Base-by-base conservation (phyloP, 2,888 invertebrate genomes). In the Hypolimnas misippus region DNA sequence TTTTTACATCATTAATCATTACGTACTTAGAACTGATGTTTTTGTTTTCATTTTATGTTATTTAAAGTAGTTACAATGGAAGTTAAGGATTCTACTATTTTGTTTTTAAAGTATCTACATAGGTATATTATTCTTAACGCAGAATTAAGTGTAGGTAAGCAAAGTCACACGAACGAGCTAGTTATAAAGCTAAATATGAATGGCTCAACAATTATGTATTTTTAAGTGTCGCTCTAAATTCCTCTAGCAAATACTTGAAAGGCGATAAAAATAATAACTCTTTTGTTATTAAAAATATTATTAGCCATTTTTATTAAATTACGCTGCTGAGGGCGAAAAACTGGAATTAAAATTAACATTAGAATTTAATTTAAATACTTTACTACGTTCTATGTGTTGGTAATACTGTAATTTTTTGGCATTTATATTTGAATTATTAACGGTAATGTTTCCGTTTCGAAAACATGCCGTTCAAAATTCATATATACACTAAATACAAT, bases 211-310 rank as follows among this genome's bases (percentile, higher is more conserved):
- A 38, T 38, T 38, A 38, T 38, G n/a, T 35, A 4, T 1, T 38
- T 38, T 38, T n/a, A 38, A 35, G 12, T 12, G 12, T 38, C n/a
- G n/a, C n/a, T 38, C 12, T 38, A 12, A 38, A 38, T 12, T 38
- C n/a, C n/a, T n/a, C 35, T 2, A n/a, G 35, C 12, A 38, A 38
- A 38, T n/a, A 38, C 35, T 38, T 12, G 35, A 38, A n/a, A 3
- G n/a, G 35, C 35, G 12, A 38, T 38, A 38, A n/a, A 38, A n/a
- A 12, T n/a, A n/a, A 38, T 38, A n/a, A 38, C 12, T 38, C 12
- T 38, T 12, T n/a, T n/a, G 35, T 38, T 38, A 38, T 38, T 38
- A 38, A 38, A 38, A 38, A 38, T 33, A 38, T n/a, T n/a, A 38
- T 12, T n/a, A 38, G n/a, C 35, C 8, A 19, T 21, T 46, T 46